Evolutionary conservation across 2,888 invertebrate genomes (phyloP), one percentile per base, ranked within the genome.

Genomic region (Agelastica alni): DNA sequence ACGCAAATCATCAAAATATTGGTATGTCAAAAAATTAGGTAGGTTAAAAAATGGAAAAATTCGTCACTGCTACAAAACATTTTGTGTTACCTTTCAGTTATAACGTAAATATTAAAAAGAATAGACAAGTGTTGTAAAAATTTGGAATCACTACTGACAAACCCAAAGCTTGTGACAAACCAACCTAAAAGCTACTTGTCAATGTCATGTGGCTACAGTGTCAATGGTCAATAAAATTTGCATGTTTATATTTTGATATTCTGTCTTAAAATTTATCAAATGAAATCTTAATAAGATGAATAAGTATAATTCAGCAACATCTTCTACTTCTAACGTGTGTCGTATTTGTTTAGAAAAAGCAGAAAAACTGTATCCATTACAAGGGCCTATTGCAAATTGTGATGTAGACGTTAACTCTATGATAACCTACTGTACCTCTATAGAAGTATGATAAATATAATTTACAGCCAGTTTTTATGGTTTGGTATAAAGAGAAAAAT

Each of bases 401-500:
- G 56, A 59, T 43, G 46, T 52, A 37, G 48, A 53, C 30, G 53
- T 60, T 42, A 17, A 17, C 7, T 47, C 51, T 16, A 60, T 60
- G 60, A 44, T 60, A 10, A 46, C 46, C 12, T 60, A 52, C 17
- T 60, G 60, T 28, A 53, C 55, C 31, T 52, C 57, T n/a, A 18
- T 57, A 14, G 60, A 55, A 49, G 60, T 60, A 49, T 48, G 12
- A n/a, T 2, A 32, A 12, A 32, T 12, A 13, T 20, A 1, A 13
- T 30, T 28, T 10, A 16, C 2, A 13, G 2, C 9, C 28, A 13
- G 14, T 5, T 9, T 14, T 13, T 28, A 4, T 28, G 14, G 16
- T 30, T n/a, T 14, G 16, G 10, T 10, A 36, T n/a, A n/a, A n/a
- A n/a, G n/a, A n/a, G n/a, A n/a, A n/a, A n/a, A n/a, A n/a, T n/a